Base-by-base conservation (phyloP, 2,797 vertebrate species). In the Tiaroga cobitis region DNA sequence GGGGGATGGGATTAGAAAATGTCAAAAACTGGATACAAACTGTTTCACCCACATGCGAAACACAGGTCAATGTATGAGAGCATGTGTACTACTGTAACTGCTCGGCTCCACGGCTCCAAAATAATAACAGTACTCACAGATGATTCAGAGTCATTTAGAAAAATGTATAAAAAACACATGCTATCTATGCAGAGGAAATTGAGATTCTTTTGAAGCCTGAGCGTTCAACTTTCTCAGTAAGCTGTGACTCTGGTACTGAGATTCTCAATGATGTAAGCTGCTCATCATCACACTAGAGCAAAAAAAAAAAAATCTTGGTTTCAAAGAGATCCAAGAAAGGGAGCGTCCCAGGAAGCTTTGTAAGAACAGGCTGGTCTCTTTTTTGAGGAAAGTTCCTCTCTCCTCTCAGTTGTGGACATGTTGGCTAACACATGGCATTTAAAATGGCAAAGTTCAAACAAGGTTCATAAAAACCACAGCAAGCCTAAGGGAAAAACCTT, bases 391-490 rank as follows among this genome's bases (percentile, higher is more conserved):
- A 75, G 41, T 83, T 68, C 56, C 15, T 63, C 34, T 86, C 43
- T 43, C 15, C 9, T 81, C 81, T 86, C 83, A 83, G 54, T 61
- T 19, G 56, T 70, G 16, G 65, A 72, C 80, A 77, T 63, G 86
- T 67, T 80, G 70, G 75, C 34, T 74, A 74, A 79, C 56, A 59
- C 76, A 63, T 80, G 59, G 82, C 69, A 46, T 80, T 86, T 85
- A 5, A 86, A 86, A 90, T 85, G 84, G 80, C 86, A 85, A 83
- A 84, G 87, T 85, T 85, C 80, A 87, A 74, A 56, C 15, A 82
- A 54, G 54, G 85, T 88, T 86, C 74, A 86, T 46, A 74, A 74
- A 65, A 88, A 74, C 78, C 56, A 39, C 43, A 65, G 68, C 37
- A 75, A 85, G 59, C 76, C 59, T 74, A 59, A 63, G 29, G 68